A percentile compares a stretch with the other conserved stretches of the same genome.
Evolutionary conservation across 2,888 invertebrate genomes (phyloP).

Genomic region (Drepanosiphum platanoidis): DNA sequence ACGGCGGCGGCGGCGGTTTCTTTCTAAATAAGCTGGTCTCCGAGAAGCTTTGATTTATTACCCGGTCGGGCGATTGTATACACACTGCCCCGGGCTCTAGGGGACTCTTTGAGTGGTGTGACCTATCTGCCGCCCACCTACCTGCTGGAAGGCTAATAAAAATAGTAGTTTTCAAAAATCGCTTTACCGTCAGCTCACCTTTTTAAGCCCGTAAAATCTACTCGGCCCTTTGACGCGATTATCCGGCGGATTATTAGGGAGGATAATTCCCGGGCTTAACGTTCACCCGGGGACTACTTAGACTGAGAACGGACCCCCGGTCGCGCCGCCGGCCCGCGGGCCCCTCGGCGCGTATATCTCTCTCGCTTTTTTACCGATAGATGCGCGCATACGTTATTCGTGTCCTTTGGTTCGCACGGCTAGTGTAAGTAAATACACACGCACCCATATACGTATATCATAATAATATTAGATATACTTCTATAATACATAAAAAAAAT

Average conservation of each 20-base stretch:
- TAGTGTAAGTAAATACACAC: too few species aligned
- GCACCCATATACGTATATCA: too few species aligned
- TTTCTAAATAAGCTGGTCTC: conserved; percentile 2
- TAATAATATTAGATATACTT: too few species aligned
- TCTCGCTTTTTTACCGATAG: background rate
- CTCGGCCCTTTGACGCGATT: conserved; percentile 43
- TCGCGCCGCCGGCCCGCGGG: background rate
- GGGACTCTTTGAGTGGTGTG: background rate
- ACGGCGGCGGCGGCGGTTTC: background rate
- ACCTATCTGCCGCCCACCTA: background rate
- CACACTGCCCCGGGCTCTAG: background rate
- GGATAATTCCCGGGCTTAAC: conserved; percentile 31
- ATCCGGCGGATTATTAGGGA: conserved; percentile 19
- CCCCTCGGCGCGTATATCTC: background rate
- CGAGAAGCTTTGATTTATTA: conserved; percentile 28
- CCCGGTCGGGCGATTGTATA: background rate
- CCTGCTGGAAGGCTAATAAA: background rate
- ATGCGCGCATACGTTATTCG: background rate
- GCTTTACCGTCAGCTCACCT: background rate
- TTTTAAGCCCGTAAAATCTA: conserved; percentile 41
- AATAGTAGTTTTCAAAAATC: conserved; percentile 21
- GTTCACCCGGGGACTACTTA: conserved; percentile 45
- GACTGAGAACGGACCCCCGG: background rate
- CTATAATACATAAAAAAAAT: too few species aligned
- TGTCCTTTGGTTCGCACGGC: background rate